Percentiles rank a stretch among this genome's conserved stretches.
Conservation (phyloP, 2,888 invertebrate genomes). For the Baccha elongata region DNA sequence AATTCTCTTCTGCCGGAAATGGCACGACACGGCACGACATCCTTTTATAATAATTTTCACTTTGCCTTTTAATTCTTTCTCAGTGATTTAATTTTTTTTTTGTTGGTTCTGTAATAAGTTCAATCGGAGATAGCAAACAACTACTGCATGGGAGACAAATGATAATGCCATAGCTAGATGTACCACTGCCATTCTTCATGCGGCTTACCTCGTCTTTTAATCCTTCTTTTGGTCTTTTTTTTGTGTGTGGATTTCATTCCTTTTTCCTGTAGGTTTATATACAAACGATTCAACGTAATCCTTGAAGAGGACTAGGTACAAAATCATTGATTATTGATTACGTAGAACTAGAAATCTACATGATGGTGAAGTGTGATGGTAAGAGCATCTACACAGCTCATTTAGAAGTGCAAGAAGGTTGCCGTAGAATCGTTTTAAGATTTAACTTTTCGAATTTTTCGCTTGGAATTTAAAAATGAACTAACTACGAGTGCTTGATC, state of each 20-base stretch:
- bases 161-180: background rate
- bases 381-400: background rate
- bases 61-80: conserved; percentile 9
- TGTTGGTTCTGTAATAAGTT: conserved; percentile 31
- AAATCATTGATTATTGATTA: conserved; percentile 61
- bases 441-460: too few species aligned
- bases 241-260: background rate
- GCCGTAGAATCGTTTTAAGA: too few species aligned
- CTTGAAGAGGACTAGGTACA: conserved; percentile 14
- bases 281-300: conserved; percentile 20
- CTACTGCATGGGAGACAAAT: background rate
- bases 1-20: background rate
- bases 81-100: background rate
- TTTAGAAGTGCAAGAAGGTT: too few species aligned
- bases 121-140: conserved; percentile 62
- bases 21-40: conserved; percentile 2
- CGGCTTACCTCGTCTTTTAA: conserved; percentile 14
- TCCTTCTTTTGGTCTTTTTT: conserved; percentile 13
- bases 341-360: conserved; percentile 7
- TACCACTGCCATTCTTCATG: conserved; percentile 5
- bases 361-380: background rate
- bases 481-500: too few species aligned
- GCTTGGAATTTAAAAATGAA: too few species aligned
- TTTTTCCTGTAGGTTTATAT: background rate
- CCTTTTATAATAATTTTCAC: conserved; percentile 27